Evolutionary conservation across 2,888 invertebrate species (phyloP).

Genomic region (Orchesella flavescens): DNA sequence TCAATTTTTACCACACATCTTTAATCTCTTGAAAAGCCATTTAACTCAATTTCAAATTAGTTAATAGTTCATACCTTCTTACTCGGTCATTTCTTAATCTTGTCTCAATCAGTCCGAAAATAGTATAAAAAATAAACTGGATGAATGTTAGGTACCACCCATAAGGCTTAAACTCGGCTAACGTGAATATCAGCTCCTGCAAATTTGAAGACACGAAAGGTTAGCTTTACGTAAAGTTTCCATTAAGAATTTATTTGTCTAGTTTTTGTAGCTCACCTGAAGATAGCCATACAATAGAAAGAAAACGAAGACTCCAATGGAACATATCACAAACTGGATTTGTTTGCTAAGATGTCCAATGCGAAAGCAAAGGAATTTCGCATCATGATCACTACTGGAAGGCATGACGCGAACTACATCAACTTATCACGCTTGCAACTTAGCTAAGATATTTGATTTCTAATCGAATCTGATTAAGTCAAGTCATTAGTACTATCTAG

Average conservation of each 20-base stretch:
- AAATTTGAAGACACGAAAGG: too few relatives aligned
- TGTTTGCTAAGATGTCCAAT: conserved; percentile 80
- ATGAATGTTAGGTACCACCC: conserved; percentile 93
- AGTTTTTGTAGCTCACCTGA: conserved; percentile 76
- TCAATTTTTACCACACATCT: too few relatives aligned
- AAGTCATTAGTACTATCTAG: too few relatives aligned
- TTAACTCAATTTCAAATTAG: not conserved
- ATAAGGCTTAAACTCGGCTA: conserved; percentile 90
- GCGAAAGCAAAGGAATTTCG: conserved; percentile 84
- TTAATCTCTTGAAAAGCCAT: not conserved
- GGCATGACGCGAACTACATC: conserved; percentile 1
- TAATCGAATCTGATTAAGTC: too few relatives aligned
- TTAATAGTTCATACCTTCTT: conserved; percentile 74
- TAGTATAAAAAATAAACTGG: conserved; percentile 90
- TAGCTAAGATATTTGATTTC: too few relatives aligned
- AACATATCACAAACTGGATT: conserved; percentile 85
- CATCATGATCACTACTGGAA: conserved; percentile 72
- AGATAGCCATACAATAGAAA: conserved; percentile 93
- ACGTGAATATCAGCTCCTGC: conserved; percentile 90
- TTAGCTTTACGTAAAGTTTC: too few relatives aligned
- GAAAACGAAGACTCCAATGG: conserved; percentile 87
- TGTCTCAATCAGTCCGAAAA: conserved; percentile 86
- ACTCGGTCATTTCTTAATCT: conserved; percentile 77
- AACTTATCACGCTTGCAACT: too few relatives aligned
- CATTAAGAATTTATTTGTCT: not conserved